These are phyloP conservation scores for Condylostylus longicornis DNA, from an alignment of 1,140 invertebrate species.

Conservation along the genomic window DNA sequence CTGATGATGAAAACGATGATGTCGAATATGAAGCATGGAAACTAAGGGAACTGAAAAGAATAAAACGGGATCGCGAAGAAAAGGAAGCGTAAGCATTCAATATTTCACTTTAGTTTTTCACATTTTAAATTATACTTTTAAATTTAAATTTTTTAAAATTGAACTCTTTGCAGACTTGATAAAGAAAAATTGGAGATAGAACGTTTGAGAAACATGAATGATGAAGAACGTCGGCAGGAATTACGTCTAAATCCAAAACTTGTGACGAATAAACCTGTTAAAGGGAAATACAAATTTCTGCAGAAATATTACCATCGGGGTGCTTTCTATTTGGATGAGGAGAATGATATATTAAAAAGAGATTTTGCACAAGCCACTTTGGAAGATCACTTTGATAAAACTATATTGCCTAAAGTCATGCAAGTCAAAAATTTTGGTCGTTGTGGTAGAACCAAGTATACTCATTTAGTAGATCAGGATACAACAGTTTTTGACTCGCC, in stretches of 20 bases:
- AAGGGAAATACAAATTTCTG: conserved; percentile 98
- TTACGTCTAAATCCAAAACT: conserved; percentile 81
- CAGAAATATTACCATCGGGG: conserved; percentile 99
- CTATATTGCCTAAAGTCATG: conserved; percentile 97
- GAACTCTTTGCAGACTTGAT: conserved; percentile 42
- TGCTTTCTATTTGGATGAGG: conserved; percentile 93
- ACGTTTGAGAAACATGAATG: conserved; percentile 81
- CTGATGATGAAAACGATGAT: conserved; percentile 97
- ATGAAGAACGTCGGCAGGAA: conserved; percentile 87
- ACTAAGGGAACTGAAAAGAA: conserved; percentile 83
- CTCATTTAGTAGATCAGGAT: conserved; percentile 97
- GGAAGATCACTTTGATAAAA: conserved; percentile 99
- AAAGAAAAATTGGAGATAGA: conserved; percentile 86
- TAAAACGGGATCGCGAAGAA: conserved; percentile 92
- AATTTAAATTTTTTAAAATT: neutral
- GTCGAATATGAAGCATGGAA: conserved; percentile 98
- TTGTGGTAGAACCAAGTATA: conserved; percentile 96
- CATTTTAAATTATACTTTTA: neutral
- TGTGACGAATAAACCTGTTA: conserved; percentile 87
- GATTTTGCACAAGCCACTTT: conserved; percentile 94
- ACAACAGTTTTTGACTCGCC: conserved; percentile 96
- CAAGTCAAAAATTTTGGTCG: conserved; percentile 99
- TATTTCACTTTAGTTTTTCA: neutral
- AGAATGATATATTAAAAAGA: conserved; percentile 83
- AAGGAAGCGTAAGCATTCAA: conserved; percentile 60